phyloP scores from a whole-genome alignment of 2,113 vertebrate genomes.

The Ondatra zibethicus region DNA sequence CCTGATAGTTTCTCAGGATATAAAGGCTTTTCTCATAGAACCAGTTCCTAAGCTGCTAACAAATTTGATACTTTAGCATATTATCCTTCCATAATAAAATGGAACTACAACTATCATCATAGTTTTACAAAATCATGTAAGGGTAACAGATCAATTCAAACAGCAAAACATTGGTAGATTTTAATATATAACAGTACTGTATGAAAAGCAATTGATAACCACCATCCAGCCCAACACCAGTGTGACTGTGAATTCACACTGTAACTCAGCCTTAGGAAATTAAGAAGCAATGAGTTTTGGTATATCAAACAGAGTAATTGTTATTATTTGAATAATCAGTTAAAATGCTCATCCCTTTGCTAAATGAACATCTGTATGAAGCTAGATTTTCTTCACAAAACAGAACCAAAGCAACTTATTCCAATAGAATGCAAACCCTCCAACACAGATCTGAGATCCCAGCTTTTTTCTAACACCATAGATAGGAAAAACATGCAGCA shows the following conservation, averaged over 20 bases:
- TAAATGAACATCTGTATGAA: background rate
- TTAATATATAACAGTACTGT: background rate
- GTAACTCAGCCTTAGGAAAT: background rate
- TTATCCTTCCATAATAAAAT: background rate
- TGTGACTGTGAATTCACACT: background rate
- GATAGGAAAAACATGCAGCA: background rate
- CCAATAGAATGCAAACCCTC: background rate
- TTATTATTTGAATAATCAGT: background rate
- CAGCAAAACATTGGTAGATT: background rate
- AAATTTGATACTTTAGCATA: background rate
- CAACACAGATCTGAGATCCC: background rate
- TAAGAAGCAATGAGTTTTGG: background rate
- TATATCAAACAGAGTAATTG: background rate
- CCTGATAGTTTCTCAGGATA: background rate
- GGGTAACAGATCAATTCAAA: background rate
- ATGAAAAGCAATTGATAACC: background rate
- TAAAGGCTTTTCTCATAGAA: background rate
- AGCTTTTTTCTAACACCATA: background rate
- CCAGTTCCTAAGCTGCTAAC: background rate
- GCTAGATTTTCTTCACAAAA: background rate
- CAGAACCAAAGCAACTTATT: background rate
- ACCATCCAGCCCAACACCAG: background rate
- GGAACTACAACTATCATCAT: background rate
- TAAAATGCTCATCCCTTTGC: background rate
- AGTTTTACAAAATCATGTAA: background rate